Evolutionary conservation across 2,113 vertebrate species (phyloP).

Genomic region (Strix aluco): DNA sequence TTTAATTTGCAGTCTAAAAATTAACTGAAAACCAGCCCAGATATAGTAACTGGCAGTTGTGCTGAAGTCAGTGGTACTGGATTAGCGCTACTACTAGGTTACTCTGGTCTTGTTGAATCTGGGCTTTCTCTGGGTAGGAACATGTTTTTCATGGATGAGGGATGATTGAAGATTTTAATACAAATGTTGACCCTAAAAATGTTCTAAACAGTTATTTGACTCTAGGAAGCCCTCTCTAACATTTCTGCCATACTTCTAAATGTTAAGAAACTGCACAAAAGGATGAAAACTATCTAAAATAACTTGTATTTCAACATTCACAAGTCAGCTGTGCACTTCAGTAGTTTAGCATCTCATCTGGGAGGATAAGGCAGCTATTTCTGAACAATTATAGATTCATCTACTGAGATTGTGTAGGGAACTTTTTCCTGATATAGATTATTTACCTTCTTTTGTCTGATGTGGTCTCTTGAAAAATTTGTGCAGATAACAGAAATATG

Average conservation of each 20-base stretch:
- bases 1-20: not conserved
- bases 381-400: not conserved
- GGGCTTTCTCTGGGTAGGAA: not conserved
- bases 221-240: not conserved
- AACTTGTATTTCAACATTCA: not conserved
- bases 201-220: not conserved
- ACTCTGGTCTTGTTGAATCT: not conserved
- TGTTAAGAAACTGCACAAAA: not conserved
- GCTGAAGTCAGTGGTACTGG: not conserved
- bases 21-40: not conserved
- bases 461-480: not conserved
- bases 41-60: not conserved
- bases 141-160: not conserved
- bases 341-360: not conserved
- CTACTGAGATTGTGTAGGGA: not conserved
- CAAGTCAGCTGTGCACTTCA: not conserved
- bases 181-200: rapidly evolving
- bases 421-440: not conserved
- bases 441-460: too few species aligned
- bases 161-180: not conserved
- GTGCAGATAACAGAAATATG: not conserved
- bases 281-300: not conserved
- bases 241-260: not conserved
- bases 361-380: not conserved
- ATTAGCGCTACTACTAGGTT: rapidly evolving